Base-by-base conservation (phyloP, 2,888 invertebrate genomes). In the Notodonta dromedarius region DNA sequence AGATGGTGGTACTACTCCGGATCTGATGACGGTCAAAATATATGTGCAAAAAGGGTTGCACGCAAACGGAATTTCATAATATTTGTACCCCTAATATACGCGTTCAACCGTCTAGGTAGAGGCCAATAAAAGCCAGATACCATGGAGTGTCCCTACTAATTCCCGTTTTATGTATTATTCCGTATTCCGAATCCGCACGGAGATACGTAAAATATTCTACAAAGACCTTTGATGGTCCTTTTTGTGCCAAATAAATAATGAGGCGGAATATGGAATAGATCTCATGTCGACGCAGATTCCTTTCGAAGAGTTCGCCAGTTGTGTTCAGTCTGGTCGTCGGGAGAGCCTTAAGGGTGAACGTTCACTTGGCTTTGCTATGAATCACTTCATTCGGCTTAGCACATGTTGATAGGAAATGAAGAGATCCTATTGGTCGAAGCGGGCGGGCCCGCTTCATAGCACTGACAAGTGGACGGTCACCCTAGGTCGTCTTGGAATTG, bases 161-260 rank as follows among this genome's bases (percentile, higher is more conserved):
- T 50, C 14, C 16, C 50, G 16, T 14, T 16, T 50, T 50, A n/a
- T n/a, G 13, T 14, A 16, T 50, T 50, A 50, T 50, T 50, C 50
- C 50, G 14, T 50, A 14, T 50, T 50, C 50, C 50, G 5, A 9
- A 5, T 50, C 48, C 48, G 11, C 57, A 57, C 35, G 35, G 57
- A 42, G 42, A 16, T 32, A 48, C 32, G 14, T 57, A 48, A 57
- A 57, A 57, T 57, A 57, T 57, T 48, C 46, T 48, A 32, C 53
- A 42, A 46, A 53, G 46, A 44, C 58, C 58, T 58, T 54, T 58
- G 58, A 58, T 54, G 53, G 58, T 46, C 44, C 53, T 53, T 54
- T 58, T 48, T 35, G 46, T 57, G n/a, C 32, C 48, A 57, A 57
- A 57, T 57, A 57, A 57, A 35, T 13, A 57, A 48, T 48, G 57